Evolutionary conservation across 2,113 vertebrate genomes (phyloP), one percentile per base, ranked within the genome.

Genomic region (Anser brachyrhynchus): DNA sequence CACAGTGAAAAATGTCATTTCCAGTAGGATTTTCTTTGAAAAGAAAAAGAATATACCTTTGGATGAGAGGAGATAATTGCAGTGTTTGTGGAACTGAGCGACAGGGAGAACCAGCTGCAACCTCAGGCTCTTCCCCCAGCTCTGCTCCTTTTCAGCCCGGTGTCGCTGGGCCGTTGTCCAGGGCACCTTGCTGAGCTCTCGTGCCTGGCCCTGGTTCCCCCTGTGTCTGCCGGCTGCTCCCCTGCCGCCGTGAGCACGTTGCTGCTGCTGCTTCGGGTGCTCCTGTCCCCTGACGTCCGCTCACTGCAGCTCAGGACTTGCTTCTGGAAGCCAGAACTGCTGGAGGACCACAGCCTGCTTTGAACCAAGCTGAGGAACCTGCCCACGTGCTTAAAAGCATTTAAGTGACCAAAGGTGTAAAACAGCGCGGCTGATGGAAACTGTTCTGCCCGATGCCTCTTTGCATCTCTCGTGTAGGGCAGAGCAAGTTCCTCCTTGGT

Each of bases 91-190:
- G 84, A 59, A 12, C 46, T 55, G 86, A 64, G 13, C 0, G 7
- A n/a, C 44, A n/a, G 44, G 37, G 28, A 21, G 7, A 39, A 20
- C 3, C 61, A 28, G 71, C 8, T n/a, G 17, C 11, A n/a, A 51
- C 49, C 37, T 37, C 39, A 33, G 59, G 7, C 20, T 29, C 67
- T 44, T 43, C 49, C 20, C 29, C 4, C 11, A 25, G 23, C 26
- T 22, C 35, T 44, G 71, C 59, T 77, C 46, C 0, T 31, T 57
- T 44, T 28, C 10, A 71, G 65, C 69, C 64, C n/a, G 13, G 31
- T 33, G 15, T 9, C 35, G 11, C 10, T 2, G 1, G 3, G 2
- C 7, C 1, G 49, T 23, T 79, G 43, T 65, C 21, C 43, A 25
- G 61, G 57, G n/a, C 18, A 10, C 33, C 29, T 78, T 6, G 1